Conservation (phyloP, 1,140 invertebrate species). For the Drosophila ogumai region DNA sequence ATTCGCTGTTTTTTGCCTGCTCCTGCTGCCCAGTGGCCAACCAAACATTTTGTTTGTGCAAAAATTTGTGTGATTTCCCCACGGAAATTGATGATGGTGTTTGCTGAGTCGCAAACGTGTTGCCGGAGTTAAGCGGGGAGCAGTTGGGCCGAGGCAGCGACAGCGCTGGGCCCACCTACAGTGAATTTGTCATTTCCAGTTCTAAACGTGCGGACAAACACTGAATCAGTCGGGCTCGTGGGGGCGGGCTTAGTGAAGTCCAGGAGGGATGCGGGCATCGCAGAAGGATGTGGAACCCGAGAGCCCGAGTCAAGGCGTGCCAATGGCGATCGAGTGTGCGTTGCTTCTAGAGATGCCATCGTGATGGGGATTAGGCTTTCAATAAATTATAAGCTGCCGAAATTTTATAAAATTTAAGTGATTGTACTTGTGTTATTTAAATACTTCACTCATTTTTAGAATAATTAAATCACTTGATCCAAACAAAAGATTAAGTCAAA, state of each 20-base stretch:
- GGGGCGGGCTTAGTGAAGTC: constrained; percentile 1
- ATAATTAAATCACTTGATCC: too few relatives aligned
- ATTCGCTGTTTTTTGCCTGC: constrained; percentile 31
- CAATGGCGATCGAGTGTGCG: constrained; percentile 43
- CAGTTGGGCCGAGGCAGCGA: constrained; percentile 16
- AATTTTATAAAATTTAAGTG: too few relatives aligned
- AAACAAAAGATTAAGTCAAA: too few relatives aligned
- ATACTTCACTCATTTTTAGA: too few relatives aligned
- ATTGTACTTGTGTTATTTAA: too few relatives aligned
- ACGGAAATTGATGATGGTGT: constrained; percentile 84
- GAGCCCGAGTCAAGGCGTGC: constrained; percentile 17
- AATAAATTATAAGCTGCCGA: not conserved
- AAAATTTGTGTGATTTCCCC: constrained; percentile 83
- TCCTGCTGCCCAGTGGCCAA: constrained; percentile 24
- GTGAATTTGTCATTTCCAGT: constrained; percentile 83
- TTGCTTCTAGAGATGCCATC: constrained; percentile 30
- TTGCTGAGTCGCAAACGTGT: constrained; percentile 82
- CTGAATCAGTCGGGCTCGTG: constrained; percentile 26
- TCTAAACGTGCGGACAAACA: constrained; percentile 81
- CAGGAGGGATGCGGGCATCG: constrained; percentile 2
- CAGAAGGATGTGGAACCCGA: constrained; percentile 16
- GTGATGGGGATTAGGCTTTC: not conserved
- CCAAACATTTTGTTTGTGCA: constrained; percentile 82
- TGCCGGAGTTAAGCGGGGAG: constrained; percentile 68
- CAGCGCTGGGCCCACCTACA: constrained; percentile 68